Base-by-base conservation (phyloP, 2,113 vertebrate species). In the Cottus gobio region DNA sequence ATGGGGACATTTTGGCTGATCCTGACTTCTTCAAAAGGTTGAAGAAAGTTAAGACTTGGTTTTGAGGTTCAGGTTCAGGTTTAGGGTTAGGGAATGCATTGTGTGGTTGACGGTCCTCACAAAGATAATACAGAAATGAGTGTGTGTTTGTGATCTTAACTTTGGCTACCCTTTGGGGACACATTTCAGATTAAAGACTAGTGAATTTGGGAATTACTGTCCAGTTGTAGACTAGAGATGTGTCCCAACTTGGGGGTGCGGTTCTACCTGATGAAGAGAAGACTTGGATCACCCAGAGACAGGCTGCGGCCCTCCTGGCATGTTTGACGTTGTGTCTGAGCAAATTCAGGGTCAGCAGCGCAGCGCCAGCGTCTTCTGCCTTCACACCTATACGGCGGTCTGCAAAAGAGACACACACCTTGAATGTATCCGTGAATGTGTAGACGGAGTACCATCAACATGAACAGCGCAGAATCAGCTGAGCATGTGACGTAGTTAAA, bases 361-460 rank as follows among this genome's bases (percentile, higher is more conserved):
- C 95, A 0, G 95, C 97, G 70, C 95, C 96, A 61, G 94, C 85
- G 2, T 96, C 94, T 83, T 97, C 95, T 0, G 95, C 97, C 85
- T 98, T 99, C 86, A 94, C 54, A 34, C 97, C 98, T 83, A 99
- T 96, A 15, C 90, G 93, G 31, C 79, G 94, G 80, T 98, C 98
- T 99, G 83, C 22, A 71, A 36, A 67, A 71, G 34, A 69, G 12
- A 77, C 22, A 82, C 26, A 90, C 5, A 82, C 34, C 67, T 20
- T 60, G 8, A 61, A 62, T n/a, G 10, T 54, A 10, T 28, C 26
- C n/a, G 74, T 28, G 11, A 20, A 31, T 39, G 26, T 58, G 18
- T 68, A 28, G 2, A 68, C 24, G 26, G 20, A 44, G 9, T 31
- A 42, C 44, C 7, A 9, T 18, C 34, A 61, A 34, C 1, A 12